Base-by-base conservation (phyloP, 2,797 vertebrate species). In the Telmatherina bonti region DNA sequence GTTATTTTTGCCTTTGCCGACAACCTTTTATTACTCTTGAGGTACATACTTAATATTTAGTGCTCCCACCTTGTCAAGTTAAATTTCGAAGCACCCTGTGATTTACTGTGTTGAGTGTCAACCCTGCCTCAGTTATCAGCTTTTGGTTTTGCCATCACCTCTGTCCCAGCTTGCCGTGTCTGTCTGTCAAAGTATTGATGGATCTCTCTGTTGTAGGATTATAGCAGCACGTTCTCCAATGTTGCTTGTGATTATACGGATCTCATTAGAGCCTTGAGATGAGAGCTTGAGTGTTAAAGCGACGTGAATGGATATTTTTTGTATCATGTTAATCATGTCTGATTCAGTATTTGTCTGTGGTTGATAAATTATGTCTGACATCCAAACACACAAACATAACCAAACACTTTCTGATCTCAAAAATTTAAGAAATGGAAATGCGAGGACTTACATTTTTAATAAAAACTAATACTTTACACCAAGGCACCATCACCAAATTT, bases 201-300 rank as follows among this genome's bases (percentile, higher is more conserved):
- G 72, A 69, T 81, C 72, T 80, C 77, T 86, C 60, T 72, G 67
- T 87, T 72, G 75, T 43, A 36, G 74, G 81, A 83, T 90, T 84
- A 81, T 38, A 22, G 61, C 74, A n/a, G 22, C 20, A 60, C 74
- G 45, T 73, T 78, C 76, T 62, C 62, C 72, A 33, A 61, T 36
- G 73, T 68, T 43, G 41, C 67, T 51, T 1, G 20, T 36, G 24
- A 75, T 62, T 73, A 86, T 84, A 72, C 74, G 80, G 80, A 88
- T 87, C 76, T 88, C 77, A 82, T 91, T 81, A 83, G 49, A 78
- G 69, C 24, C 1, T 24, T 9, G 65, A 62, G 67, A 88, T 9
- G 70, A 78, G 74, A 62, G 70, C 20, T 51, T 52, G 56, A 65
- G 78, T 85, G 71, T 80, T 66, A 83, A 49, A 71, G 67, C 20